Percentiles rank a stretch among this genome's conserved stretches.
Evolutionary conservation across 2,113 vertebrate genomes (phyloP).

Genomic region (Lampris megalopsis): DNA sequence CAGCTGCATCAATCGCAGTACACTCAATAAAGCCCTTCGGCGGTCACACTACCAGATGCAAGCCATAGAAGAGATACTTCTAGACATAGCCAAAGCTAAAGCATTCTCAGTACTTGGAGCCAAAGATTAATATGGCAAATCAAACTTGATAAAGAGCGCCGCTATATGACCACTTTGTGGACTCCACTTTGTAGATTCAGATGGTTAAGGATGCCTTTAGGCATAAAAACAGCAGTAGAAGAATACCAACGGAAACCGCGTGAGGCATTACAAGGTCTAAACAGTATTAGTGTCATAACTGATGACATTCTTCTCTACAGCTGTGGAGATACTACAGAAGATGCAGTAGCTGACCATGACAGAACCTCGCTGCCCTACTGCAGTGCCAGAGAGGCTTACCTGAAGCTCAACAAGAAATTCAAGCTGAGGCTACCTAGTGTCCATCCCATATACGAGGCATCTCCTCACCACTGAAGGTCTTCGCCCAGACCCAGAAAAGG

Average conservation of each 20-base stretch:
- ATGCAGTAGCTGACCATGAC: neutral
- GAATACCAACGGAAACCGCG: too few relatives aligned
- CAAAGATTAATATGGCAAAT: conserved; percentile 8
- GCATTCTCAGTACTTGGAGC: conserved; percentile 5
- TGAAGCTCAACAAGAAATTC: conserved; percentile 6
- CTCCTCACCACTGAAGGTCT: too few relatives aligned
- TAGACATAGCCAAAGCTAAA: conserved; percentile 8
- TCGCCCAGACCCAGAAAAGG: too few relatives aligned
- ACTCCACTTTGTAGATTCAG: too few relatives aligned
- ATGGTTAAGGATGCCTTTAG: too few relatives aligned
- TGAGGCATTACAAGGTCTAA: too few relatives aligned
- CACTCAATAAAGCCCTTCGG: neutral
- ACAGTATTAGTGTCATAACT: too few relatives aligned
- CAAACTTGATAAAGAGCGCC: neutral
- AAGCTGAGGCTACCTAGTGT: too few relatives aligned
- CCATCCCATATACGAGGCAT: too few relatives aligned
- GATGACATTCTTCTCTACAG: too few relatives aligned
- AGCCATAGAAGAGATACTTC: conserved; percentile 14
- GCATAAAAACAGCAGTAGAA: too few relatives aligned
- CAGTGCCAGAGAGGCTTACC: neutral
- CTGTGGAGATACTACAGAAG: neutral
- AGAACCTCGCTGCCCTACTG: conserved; percentile 5
- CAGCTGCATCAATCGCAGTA: conserved; percentile 2
- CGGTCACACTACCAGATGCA: conserved; percentile 5
- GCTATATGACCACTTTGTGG: neutral